A percentile compares a stretch with the other conserved stretches of the same genome.
Conservation (phyloP, 2,888 invertebrate genomes). For the Pyrochroa serraticornis region DNA sequence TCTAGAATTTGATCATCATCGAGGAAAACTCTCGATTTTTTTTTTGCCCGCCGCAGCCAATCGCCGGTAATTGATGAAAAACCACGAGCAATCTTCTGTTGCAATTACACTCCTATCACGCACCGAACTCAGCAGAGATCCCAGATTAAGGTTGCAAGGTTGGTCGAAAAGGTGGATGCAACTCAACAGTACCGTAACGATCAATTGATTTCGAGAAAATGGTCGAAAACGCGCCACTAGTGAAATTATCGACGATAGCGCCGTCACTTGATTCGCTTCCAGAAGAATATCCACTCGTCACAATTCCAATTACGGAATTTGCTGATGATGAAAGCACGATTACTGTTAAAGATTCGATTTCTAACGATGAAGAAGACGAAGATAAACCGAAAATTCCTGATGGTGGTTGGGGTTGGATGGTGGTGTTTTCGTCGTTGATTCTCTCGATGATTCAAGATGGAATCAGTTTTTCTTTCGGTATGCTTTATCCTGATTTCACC, state of each 20-base stretch:
- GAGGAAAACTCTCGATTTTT: too few species aligned
- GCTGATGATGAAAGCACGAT: background rate
- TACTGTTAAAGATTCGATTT: background rate
- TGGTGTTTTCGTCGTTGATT: conserved; percentile 83
- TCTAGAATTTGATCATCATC: too few species aligned
- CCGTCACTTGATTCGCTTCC: conserved; percentile 13
- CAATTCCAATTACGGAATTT: too few species aligned
- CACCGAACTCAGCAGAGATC: conserved; percentile 63
- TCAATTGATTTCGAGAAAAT: conserved; percentile 1
- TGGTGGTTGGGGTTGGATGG: conserved; percentile 90
- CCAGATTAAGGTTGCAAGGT: conserved; percentile 64
- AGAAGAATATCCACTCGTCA: too few species aligned
- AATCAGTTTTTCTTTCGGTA: conserved; percentile 90
- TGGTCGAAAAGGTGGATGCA: conserved; percentile 54
- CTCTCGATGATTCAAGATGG: conserved; percentile 93
- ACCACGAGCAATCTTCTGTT: background rate
- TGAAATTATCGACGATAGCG: conserved; percentile 31
- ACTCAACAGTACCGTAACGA: conserved; percentile 22
- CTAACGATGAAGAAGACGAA: too few species aligned
- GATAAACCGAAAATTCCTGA: conserved; percentile 70
- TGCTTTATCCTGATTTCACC: conserved; percentile 83
- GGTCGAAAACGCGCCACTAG: conserved; percentile 33
- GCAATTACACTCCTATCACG: background rate
- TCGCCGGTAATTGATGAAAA: conserved; percentile 16
- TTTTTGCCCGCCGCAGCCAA: too few species aligned